phyloP scores from a whole-genome alignment of 2,113 vertebrate genomes.

The Peucedramus taeniatus region DNA sequence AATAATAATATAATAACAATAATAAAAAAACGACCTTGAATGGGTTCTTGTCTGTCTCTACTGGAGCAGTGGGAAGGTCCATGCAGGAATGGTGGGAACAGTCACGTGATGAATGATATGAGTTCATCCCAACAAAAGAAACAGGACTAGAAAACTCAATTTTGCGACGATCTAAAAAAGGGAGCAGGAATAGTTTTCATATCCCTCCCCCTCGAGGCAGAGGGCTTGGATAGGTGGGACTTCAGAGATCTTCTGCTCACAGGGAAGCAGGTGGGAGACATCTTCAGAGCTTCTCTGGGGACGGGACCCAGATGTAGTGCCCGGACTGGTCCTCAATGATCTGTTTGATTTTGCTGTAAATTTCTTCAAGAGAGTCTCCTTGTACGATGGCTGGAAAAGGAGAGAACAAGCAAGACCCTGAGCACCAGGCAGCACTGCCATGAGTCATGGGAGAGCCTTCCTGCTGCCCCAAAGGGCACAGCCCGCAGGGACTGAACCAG shows the following conservation, averaged over 20 bases:
- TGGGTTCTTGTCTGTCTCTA: conserved; percentile 78
- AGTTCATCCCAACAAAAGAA: conserved; percentile 89
- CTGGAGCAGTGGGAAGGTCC: conserved; percentile 82
- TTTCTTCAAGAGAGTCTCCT: conserved; percentile 98
- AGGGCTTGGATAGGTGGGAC: conserved; percentile 75
- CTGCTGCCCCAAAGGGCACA: background rate
- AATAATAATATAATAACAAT: conserved; percentile 62
- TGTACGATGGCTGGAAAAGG: conserved; percentile 90
- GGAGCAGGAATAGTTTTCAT: conserved; percentile 77
- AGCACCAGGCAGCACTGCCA: background rate
- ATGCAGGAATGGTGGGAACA: conserved; percentile 92
- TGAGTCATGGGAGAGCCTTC: accelerated
- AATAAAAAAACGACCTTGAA: conserved; percentile 79
- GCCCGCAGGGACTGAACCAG: background rate
- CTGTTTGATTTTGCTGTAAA: conserved; percentile 99
- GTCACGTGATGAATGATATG: conserved; percentile 91
- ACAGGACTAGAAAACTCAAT: conserved; percentile 99
- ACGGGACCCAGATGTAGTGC: conserved; percentile 98
- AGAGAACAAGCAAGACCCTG: background rate
- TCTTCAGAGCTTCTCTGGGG: conserved; percentile 98
- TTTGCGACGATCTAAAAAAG: conserved; percentile 94
- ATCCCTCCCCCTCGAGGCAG: conserved; percentile 63
- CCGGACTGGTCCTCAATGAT: conserved; percentile 99
- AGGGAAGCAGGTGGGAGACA: conserved; percentile 68
- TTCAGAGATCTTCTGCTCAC: conserved; percentile 75